Evolutionary conservation across 2,797 vertebrate species (phyloP).

Genomic region (Mus spretus): DNA sequence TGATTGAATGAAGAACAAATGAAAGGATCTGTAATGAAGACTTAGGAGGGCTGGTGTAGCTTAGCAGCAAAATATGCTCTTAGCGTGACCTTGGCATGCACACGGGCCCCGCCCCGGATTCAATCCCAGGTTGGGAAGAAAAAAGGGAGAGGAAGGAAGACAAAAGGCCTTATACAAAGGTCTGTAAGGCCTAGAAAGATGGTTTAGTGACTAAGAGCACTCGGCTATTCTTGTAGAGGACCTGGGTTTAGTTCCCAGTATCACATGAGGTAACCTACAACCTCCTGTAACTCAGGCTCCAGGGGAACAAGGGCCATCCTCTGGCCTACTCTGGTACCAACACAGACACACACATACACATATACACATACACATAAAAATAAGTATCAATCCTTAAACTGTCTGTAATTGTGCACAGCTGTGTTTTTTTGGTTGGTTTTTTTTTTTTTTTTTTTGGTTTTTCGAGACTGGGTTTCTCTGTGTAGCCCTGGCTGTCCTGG

Average conservation of each 20-base stretch:
- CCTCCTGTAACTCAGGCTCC: not conserved
- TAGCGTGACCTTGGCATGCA: not conserved
- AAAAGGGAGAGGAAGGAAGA: not conserved
- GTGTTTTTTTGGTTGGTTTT: too few species aligned
- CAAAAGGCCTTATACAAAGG: not conserved
- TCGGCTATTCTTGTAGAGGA: not conserved
- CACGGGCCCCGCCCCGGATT: not conserved
- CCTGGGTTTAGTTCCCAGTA: not conserved
- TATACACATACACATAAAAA: too few species aligned
- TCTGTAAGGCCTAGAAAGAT: not conserved
- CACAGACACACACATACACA: not conserved
- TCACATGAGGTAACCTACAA: not conserved
- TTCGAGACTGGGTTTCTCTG: too few species aligned
- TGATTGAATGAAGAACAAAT: conserved; percentile 29
- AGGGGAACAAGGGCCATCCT: not conserved
- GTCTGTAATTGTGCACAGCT: not conserved
- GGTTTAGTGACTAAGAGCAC: not conserved
- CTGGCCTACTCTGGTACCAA: not conserved
- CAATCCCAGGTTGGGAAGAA: not conserved
- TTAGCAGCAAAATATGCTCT: not conserved
- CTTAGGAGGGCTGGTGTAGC: not conserved
- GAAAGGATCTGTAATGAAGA: not conserved
- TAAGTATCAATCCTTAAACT: not conserved
- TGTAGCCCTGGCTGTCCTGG: too few species aligned
- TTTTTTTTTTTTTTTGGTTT: too few species aligned